These are phyloP conservation scores for Hymenopus coronatus DNA, from an alignment of 2,888 invertebrate species.

Conservation along the genomic window DNA sequence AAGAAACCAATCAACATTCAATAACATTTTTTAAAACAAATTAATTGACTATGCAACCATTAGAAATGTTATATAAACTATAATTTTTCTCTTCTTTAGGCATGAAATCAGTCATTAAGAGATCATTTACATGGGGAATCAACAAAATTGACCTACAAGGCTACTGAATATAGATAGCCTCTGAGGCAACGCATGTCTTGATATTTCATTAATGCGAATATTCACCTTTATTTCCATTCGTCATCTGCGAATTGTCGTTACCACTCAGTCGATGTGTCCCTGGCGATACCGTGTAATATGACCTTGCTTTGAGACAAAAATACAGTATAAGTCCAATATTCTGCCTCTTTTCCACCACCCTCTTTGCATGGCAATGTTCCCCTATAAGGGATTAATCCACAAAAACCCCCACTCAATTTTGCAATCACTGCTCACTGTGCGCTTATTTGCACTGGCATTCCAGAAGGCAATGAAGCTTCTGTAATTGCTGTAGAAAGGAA, in stretches of 20 bases:
- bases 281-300: not conserved
- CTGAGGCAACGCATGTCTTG: not conserved
- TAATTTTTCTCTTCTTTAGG: too few relatives aligned
- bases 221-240: not conserved
- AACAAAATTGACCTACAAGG: too few relatives aligned
- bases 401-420: too few relatives aligned
- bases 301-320: not conserved
- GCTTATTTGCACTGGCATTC: too few relatives aligned
- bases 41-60: too few relatives aligned
- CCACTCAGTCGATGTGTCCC: not conserved
- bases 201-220: not conserved
- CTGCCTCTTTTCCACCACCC: not conserved
- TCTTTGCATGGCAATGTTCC: not conserved
- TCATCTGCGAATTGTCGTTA: not conserved
- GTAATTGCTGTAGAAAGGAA: too few relatives aligned
- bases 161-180: too few relatives aligned
- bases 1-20: not conserved
- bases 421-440: too few relatives aligned
- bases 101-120: too few relatives aligned
- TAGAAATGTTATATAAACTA: too few relatives aligned
- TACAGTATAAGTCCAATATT: not conserved
- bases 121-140: too few relatives aligned
- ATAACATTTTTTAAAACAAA: not conserved
- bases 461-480: too few relatives aligned
- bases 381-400: not conserved